Evolutionary conservation across 2,888 invertebrate species (phyloP).

Genomic region (Halictus quadricinctus): DNA sequence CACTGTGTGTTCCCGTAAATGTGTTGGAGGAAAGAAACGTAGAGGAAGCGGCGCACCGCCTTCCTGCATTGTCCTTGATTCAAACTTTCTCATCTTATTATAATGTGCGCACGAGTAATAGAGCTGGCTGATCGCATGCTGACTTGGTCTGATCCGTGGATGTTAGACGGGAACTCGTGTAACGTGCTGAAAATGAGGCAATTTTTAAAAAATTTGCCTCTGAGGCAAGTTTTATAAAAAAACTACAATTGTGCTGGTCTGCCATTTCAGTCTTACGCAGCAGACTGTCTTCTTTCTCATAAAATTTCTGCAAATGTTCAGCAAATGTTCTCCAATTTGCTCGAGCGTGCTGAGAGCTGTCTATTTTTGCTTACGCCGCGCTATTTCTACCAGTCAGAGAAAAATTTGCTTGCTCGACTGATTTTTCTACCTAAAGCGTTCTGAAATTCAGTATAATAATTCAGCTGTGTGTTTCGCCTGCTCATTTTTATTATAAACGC

Average conservation of each 20-base stretch:
- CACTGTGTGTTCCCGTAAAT: conserved; percentile 24
- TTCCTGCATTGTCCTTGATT: conserved; percentile 34
- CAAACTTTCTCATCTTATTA: conserved; percentile 42
- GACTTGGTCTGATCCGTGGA: neutral
- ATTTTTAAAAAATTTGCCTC: neutral
- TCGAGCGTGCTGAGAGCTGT: neutral
- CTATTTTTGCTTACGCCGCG: neutral
- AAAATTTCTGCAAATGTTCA: neutral
- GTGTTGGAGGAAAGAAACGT: conserved; percentile 6
- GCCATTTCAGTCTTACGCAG: neutral
- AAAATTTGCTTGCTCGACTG: neutral
- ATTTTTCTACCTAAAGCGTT: neutral
- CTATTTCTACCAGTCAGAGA: neutral
- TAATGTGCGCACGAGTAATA: neutral
- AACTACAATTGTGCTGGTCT: neutral
- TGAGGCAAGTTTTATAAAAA: neutral
- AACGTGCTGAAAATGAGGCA: neutral
- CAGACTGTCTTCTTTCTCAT: neutral
- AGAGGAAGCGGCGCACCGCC: conserved; percentile 19
- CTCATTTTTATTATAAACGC: too few relatives aligned
- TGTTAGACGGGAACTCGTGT: neutral
- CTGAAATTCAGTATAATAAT: neutral
- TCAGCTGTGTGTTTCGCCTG: too few relatives aligned
- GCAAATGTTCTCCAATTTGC: neutral
- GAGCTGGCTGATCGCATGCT: neutral